Evolutionary conservation across 2,888 invertebrate genomes (phyloP).

Genomic region (Neria commutata): DNA sequence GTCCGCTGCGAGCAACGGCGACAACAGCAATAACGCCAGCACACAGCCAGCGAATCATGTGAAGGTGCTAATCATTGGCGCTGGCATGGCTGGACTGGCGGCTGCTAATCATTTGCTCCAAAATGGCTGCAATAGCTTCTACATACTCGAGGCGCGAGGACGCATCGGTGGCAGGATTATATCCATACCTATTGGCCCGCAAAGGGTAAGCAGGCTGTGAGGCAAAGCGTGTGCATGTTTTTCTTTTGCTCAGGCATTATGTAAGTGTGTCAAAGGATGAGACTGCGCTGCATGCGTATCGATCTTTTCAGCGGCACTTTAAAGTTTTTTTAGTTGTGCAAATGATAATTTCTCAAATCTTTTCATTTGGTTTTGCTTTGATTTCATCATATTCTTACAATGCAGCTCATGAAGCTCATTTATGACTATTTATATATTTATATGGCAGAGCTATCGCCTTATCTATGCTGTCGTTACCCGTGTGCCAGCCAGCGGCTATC

Average conservation of each 20-base stretch:
- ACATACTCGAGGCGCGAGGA: constrained; percentile 80
- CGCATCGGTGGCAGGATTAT: constrained; percentile 83
- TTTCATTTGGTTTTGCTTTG: too few species aligned
- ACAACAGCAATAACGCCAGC: constrained; percentile 19
- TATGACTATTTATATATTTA: too few species aligned
- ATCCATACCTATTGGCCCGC: constrained; percentile 71
- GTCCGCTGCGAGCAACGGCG: constrained; percentile 22
- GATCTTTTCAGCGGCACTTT: too few species aligned
- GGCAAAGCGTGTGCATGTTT: not conserved
- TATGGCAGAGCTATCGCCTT: too few species aligned
- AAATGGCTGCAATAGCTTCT: constrained; percentile 79
- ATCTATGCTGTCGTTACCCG: too few species aligned
- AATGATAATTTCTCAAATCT: too few species aligned
- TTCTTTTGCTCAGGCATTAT: constrained; percentile 31
- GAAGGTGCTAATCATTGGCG: constrained; percentile 83
- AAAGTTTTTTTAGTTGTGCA: too few species aligned
- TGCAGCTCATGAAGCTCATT: too few species aligned
- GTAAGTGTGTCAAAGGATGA: constrained; percentile 31
- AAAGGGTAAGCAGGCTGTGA: constrained; percentile 54
- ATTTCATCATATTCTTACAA: too few species aligned
- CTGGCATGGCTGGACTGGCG: constrained; percentile 80
- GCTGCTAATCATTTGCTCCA: constrained; percentile 83
- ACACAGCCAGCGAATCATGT: constrained; percentile 58
- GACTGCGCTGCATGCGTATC: too few species aligned
- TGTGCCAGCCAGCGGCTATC: too few species aligned